Base-by-base conservation (phyloP, 1,140 invertebrate genomes). In the Sipha flava region DNA sequence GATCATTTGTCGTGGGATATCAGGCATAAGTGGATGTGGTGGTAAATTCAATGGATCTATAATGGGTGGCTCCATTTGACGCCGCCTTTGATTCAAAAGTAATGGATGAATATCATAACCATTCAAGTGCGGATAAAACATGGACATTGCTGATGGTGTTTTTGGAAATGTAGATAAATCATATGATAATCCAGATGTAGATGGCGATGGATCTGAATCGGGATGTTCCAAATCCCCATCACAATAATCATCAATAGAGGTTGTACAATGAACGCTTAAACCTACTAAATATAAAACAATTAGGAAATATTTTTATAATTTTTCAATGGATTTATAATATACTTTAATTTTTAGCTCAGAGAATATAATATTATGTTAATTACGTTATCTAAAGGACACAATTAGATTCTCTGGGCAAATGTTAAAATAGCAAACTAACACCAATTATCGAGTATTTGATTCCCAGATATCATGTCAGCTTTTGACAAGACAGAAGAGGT, bases 101-200 rank as follows among this genome's bases (percentile, higher is more conserved):
- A 82, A 66, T n/a, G 81, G 72, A 59, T 81, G 81, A 31, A 81
- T 54, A 31, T 82, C 80, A 54, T 81, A 82, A 64, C 79, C 52
- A 37, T 79, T 75, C 47, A 82, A 68, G 23, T 83, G 81, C 21
- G 81, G 81, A 73, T 82, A 82, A 72, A 82, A 82, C 82, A 82
- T 81, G 18, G 81, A 64, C 45, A 81, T 73, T n/a, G 81, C 75
- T 14, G 81, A 79, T 34, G 80, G 54, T 14, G 49, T 43, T 72
- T 81, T 80, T 43, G 79, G 26, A 64, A 75, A 80, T 37, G 79
- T 3, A 18, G 47, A 21, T 31, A 82, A 47, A 37, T 72, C 80
- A 75, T 80, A 82, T 31, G 75, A 29, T n/a, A 72, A 18, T 31
- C 43, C 59, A 45, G 80, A 72, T 64, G 80, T 70, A 10, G 80